phyloP scores from a whole-genome alignment of 2,888 invertebrate genomes.

The Lysandra bellargus region DNA sequence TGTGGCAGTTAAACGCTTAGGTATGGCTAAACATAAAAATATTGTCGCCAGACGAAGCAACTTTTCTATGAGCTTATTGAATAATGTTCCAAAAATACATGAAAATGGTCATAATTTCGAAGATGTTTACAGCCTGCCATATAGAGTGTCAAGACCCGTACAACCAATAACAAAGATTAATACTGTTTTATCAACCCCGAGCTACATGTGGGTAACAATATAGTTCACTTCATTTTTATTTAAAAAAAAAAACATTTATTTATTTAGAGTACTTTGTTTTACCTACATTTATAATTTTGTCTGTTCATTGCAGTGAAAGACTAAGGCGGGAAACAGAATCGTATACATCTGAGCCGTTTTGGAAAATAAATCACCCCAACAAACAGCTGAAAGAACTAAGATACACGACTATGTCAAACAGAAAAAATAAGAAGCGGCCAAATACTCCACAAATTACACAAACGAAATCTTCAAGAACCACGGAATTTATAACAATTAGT shows the following conservation, averaged over 20 bases:
- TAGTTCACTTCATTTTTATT: background rate
- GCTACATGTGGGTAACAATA: conserved; percentile 50
- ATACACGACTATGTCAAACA: conserved; percentile 62
- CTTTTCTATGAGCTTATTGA: background rate
- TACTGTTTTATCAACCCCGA: conserved; percentile 32
- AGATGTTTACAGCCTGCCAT: background rate
- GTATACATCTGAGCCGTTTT: conserved; percentile 57
- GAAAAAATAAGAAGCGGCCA: conserved; percentile 41
- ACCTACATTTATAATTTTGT: conserved; percentile 42
- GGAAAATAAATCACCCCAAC: conserved; percentile 58
- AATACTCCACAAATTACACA: conserved; percentile 44
- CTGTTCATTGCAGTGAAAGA: conserved; percentile 50
- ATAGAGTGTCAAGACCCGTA: background rate
- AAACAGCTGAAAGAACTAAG: conserved; percentile 53
- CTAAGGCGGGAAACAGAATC: conserved; percentile 53
- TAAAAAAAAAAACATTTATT: too few species aligned
- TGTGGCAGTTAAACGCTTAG: background rate
- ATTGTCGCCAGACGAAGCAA: background rate
- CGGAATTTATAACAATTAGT: conserved; percentile 63
- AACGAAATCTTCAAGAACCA: conserved; percentile 45
- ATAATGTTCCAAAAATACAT: conserved; percentile 32
- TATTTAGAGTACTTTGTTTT: background rate
- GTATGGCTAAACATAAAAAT: background rate
- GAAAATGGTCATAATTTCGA: background rate
- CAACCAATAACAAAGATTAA: conserved; percentile 28